These are phyloP conservation scores for Centrocercus urophasianus DNA, from an alignment of 2,113 vertebrate genomes.

Conservation along the genomic window DNA sequence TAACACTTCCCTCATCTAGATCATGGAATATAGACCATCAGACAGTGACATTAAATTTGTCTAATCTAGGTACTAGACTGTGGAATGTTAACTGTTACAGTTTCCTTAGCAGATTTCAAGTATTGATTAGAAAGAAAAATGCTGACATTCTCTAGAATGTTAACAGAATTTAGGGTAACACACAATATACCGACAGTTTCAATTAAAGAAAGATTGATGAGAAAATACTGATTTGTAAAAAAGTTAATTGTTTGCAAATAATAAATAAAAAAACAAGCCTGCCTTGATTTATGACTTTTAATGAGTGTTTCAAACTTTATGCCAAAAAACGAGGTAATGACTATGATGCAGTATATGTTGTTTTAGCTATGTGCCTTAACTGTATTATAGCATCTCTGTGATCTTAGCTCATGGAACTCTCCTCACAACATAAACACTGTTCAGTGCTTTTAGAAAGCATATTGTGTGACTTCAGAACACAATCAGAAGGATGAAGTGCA, in stretches of 20 bases:
- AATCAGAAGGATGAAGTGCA: background rate
- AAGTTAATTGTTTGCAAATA: constrained; percentile 7
- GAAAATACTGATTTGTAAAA: background rate
- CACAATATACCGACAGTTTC: background rate
- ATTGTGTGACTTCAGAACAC: background rate
- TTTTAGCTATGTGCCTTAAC: background rate
- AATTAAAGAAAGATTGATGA: constrained; percentile 7
- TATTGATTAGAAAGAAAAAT: constrained; percentile 1
- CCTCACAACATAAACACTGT: background rate
- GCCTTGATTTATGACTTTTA: background rate
- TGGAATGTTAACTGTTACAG: background rate
- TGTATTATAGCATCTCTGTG: background rate
- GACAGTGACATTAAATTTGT: background rate
- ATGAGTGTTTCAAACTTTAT: constrained; percentile 8
- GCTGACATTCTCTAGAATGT: background rate
- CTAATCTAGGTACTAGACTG: background rate
- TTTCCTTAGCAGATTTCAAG: constrained; percentile 10
- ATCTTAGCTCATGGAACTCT: background rate
- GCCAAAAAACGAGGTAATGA: background rate
- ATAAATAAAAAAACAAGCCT: constrained; percentile 1
- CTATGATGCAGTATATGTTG: background rate
- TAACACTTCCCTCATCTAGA: background rate
- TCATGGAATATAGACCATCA: background rate
- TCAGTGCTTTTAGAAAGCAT: background rate
- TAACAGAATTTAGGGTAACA: background rate